Percentiles rank a stretch among this genome's conserved stretches.
phyloP scores from a whole-genome alignment of 2,113 vertebrate genomes.

The Hydrolagus affinis region DNA sequence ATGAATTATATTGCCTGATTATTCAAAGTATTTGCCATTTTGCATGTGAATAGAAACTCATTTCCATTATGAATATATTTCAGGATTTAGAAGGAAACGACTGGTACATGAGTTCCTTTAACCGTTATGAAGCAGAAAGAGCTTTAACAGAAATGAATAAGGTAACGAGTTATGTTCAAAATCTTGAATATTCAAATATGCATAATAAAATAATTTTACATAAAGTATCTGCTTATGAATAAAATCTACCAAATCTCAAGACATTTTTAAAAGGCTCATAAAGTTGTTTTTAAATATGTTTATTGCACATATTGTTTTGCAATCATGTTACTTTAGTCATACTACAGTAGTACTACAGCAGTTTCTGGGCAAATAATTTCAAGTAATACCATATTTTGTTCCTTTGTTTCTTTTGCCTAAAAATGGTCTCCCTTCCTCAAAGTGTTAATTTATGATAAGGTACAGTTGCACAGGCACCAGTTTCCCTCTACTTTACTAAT shows the following conservation, averaged over 20 bases:
- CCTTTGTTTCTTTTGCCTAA: too few species aligned
- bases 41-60: not conserved
- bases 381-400: too few species aligned
- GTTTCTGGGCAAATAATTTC: not conserved
- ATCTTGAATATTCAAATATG: not conserved
- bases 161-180: constrained; percentile 52
- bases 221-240: not conserved
- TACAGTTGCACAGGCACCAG: too few species aligned
- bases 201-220: not conserved
- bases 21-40: not conserved
- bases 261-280: not conserved
- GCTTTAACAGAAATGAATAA: constrained; percentile 62
- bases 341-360: not conserved
- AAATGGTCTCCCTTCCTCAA: too few species aligned
- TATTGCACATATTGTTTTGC: not conserved
- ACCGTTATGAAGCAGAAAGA: constrained; percentile 64
- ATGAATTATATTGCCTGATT: not conserved
- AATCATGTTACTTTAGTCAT: not conserved
- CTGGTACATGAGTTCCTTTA: constrained; percentile 69
- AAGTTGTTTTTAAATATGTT: not conserved
- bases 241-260: not conserved
- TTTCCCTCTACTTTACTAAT: too few species aligned
- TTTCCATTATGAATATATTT: constrained; percentile 13
- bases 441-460: too few species aligned
- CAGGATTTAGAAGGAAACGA: constrained; percentile 53